Evolutionary conservation across 2,113 vertebrate genomes (phyloP), one percentile per base, ranked within the genome.

Genomic region (Ophiodon elongatus): DNA sequence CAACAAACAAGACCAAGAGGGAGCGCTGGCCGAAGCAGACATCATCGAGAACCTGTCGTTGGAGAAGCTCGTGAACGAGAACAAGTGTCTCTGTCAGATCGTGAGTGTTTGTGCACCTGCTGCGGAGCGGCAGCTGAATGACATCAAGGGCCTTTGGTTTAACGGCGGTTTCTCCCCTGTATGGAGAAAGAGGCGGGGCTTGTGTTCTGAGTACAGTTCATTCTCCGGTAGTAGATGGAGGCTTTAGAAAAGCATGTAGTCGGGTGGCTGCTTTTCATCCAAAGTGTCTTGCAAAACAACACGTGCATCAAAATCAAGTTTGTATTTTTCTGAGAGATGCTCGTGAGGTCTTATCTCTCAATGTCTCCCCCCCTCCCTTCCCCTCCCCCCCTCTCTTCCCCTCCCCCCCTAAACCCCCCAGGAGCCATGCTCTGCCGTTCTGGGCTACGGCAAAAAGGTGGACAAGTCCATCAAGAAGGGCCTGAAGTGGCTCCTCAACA

Each of bases 381-480:
- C 45, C 21, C 25, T n/a, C n/a, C n/a, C n/a, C n/a, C n/a, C n/a
- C n/a, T n/a, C n/a, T n/a, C n/a, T n/a, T n/a, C n/a, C n/a, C n/a
- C n/a, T n/a, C 0, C 8, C 68, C 56, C 50, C 41, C 23, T n/a
- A n/a, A n/a, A n/a, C 19, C 0, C 8, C 67, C 54, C 85, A 99
- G 98, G 97, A 99, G 92, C 97, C 97, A 6, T 99, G 97, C 88
- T 99, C 97, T 33, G 98, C 98, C 0, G 89, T 98, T 19, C 89
- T 97, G 65, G 97, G 97, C 64, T 96, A 93, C 52, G 97, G 97
- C 63, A 98, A 98, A 86, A 99, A 98, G 94, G 92, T 97, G 1
- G 98, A 99, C 93, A 98, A 97, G 88, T 98, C 98, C 76, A 99
- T 99, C 83, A 98, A 95, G 89, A 97, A 97, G 64, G 98, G 98